phyloP scores from a whole-genome alignment of 2,888 invertebrate genomes.

The Agonopterix arenella region DNA sequence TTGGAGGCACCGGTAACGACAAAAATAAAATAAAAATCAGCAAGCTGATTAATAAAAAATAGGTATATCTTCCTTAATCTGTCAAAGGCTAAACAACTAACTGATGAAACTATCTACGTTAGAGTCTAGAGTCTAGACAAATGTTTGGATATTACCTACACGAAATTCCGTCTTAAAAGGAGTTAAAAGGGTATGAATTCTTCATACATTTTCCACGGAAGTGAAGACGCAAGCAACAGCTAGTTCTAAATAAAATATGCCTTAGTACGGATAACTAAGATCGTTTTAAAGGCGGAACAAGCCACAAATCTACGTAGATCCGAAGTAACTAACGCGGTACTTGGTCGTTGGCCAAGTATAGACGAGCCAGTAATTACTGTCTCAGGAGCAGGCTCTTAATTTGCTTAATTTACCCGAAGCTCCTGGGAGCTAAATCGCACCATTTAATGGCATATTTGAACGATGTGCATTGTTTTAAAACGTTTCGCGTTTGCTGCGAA shows the following conservation, averaged over 20 bases:
- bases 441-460: conserved; percentile 69
- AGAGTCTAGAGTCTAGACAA: no score
- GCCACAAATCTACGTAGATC: conserved; percentile 32
- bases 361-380: conserved; percentile 63
- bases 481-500: conserved; percentile 48
- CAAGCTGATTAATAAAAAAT: no score
- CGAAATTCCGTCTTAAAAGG: no score
- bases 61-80: no score
- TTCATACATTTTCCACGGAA: no score
- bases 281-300: conserved; percentile 31
- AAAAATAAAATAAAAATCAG: no score
- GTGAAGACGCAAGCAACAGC: conserved; percentile 1
- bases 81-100: no score
- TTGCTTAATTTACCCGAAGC: conserved; percentile 69
- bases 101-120: no score
- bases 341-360: conserved; percentile 65
- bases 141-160: no score
- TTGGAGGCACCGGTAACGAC: no score
- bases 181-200: no score
- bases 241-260: conserved; percentile 20
- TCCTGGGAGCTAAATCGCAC: conserved; percentile 58
- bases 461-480: conserved; percentile 66
- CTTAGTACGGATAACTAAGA: no score
- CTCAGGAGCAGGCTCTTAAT: conserved; percentile 67
- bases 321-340: conserved; percentile 1